A percentile compares a stretch with the other conserved stretches of the same genome.
Conservation (phyloP, 1,140 invertebrate species). For the Marisa cornuarietis region DNA sequence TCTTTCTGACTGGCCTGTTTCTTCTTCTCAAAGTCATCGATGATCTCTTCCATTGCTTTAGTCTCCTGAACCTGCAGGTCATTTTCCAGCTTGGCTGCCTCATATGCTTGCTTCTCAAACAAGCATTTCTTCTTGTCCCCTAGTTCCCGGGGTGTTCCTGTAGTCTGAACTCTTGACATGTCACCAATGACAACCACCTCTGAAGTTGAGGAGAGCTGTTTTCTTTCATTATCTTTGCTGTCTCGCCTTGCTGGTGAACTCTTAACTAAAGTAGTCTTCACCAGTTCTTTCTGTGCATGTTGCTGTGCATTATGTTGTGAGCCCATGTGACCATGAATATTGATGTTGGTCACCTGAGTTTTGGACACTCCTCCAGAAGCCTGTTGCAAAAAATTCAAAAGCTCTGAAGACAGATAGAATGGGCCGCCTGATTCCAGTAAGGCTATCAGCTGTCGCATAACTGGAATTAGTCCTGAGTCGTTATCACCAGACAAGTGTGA, state of each 20-base stretch:
- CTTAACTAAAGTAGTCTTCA: conserved; percentile 33
- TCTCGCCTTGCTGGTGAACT: conserved; percentile 23
- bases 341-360: conserved; percentile 44
- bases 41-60: conserved; percentile 46
- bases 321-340: conserved; percentile 28
- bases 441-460: conserved; percentile 60
- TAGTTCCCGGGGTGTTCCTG: conserved; percentile 27
- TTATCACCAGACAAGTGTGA: conserved; percentile 31
- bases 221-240: conserved; percentile 5
- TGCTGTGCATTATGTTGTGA: conserved; percentile 3
- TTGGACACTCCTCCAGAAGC: conserved; percentile 36
- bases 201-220: conserved; percentile 13
- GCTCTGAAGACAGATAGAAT: conserved; percentile 54
- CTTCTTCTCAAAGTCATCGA: conserved; percentile 53
- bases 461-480: conserved; percentile 60
- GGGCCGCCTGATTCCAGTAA: conserved; percentile 61
- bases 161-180: conserved; percentile 25
- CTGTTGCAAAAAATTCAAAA: conserved; percentile 50
- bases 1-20: conserved; percentile 48
- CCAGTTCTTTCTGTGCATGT: conserved; percentile 2
- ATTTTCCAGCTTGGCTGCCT: conserved; percentile 59
- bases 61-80: conserved; percentile 55
- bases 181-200: conserved; percentile 30
- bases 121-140: conserved; percentile 45
- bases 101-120: conserved; percentile 63